These are phyloP conservation scores for Clarias pachynema DNA, from an alignment of 2,797 vertebrate genomes.

Conservation along the genomic window DNA sequence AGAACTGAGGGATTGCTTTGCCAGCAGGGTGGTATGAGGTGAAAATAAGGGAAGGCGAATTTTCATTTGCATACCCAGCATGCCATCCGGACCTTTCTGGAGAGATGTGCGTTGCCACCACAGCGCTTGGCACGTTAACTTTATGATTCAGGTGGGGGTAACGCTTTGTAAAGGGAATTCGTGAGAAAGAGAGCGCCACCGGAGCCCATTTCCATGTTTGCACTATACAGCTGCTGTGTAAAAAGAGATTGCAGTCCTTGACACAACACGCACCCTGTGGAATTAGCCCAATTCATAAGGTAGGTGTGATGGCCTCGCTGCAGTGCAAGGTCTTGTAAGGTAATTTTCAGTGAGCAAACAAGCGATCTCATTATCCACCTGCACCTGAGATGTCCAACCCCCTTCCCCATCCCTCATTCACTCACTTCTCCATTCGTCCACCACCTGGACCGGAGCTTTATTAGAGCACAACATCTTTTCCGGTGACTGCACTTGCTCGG, in stretches of 20 bases:
- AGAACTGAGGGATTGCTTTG: slow-evolving; percentile 58
- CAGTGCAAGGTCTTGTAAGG: slow-evolving; percentile 84
- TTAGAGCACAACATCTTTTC: slow-evolving; percentile 99
- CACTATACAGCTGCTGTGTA: slow-evolving; percentile 78
- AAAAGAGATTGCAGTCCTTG: slow-evolving; percentile 81
- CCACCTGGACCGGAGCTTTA: slow-evolving; percentile 90
- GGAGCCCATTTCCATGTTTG: slow-evolving; percentile 75
- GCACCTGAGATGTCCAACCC: slow-evolving; percentile 89
- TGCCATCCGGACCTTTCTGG: slow-evolving; percentile 89
- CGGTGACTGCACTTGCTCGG: slow-evolving; percentile 97
- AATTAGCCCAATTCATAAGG: slow-evolving; percentile 79
- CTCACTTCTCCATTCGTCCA: slow-evolving; percentile 80
- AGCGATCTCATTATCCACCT: slow-evolving; percentile 95
- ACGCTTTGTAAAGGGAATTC: slow-evolving; percentile 82
- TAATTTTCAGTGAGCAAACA: slow-evolving; percentile 86
- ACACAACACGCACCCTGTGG: slow-evolving; percentile 65
- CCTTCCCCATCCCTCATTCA: slow-evolving; percentile 61
- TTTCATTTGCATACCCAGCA: slow-evolving; percentile 97
- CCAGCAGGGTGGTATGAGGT: slow-evolving; percentile 77
- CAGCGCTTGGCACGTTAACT: slow-evolving; percentile 84
- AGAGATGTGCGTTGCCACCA: slow-evolving; percentile 87
- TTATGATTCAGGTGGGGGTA: slow-evolving; percentile 76
- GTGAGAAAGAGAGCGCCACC: slow-evolving; percentile 55
- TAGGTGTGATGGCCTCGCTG: slow-evolving; percentile 91
- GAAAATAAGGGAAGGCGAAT: slow-evolving; percentile 80